Conservation (phyloP, 2,888 invertebrate species). For the Cephalotes varians region DNA sequence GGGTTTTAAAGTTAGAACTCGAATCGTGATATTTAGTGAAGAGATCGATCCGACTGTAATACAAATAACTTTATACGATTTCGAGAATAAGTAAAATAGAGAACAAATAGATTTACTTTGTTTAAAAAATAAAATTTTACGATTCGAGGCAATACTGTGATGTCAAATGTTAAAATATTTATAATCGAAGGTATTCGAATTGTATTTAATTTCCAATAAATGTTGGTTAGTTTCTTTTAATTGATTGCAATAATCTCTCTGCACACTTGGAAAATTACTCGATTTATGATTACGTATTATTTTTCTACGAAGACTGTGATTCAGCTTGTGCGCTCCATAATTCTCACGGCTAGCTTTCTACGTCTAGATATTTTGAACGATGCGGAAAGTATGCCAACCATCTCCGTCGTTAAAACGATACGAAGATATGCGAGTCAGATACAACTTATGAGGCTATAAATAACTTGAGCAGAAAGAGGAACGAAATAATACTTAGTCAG, state of each 20-base stretch:
- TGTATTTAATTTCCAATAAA: not conserved
- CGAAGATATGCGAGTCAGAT: slow-evolving; percentile 48
- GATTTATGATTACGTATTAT: not conserved
- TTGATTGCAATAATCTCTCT: not conserved
- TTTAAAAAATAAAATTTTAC: not conserved
- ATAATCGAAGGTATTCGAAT: not conserved
- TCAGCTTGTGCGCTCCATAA: slow-evolving; percentile 17
- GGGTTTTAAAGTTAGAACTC: slow-evolving; percentile 18
- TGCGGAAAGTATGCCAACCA: slow-evolving; percentile 23
- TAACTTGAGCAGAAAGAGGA: slow-evolving; percentile 32
- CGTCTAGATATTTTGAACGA: slow-evolving; percentile 39
- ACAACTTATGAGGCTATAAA: slow-evolving; percentile 49
- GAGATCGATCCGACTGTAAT: not conserved
- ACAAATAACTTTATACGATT: not conserved
- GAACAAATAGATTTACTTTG: not conserved
- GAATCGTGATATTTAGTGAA: not conserved
- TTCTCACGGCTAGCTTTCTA: slow-evolving; percentile 10
- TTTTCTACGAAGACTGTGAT: not conserved
- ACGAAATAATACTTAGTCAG: slow-evolving; percentile 51
- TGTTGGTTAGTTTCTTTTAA: not conserved
- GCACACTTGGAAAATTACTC: not conserved
- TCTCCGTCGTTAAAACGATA: slow-evolving; percentile 38
- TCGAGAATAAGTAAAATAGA: not conserved
- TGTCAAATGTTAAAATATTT: not conserved
- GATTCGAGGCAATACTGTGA: not conserved